Base-by-base conservation (phyloP, 1,140 invertebrate genomes). In the Rhopalosiphum padi region DNA sequence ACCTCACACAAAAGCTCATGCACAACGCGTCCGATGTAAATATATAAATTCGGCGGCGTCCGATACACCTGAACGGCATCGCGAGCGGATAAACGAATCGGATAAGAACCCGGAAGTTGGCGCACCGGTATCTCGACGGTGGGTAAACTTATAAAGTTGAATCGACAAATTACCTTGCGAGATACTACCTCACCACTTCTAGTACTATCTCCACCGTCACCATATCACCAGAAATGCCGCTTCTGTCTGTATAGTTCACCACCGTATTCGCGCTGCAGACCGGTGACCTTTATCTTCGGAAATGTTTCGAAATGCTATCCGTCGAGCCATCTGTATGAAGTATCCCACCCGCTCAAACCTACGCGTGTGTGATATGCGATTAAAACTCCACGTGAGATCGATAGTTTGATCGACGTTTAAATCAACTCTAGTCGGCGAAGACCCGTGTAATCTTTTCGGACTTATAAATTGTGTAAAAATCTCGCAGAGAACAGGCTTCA, bases 101-200 rank as follows among this genome's bases (percentile, higher is more conserved):
- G 37, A 85, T 85, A 41, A 41, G 25, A n/a, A 87, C 25, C 41
- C 41, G 25, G 37, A 48, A 87, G 85, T 86, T 86, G 35, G 82
- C 22, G 41, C 37, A 21, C 11, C 30, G 43, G 37, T 25, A 85
- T 41, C 41, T 85, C 83, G 41, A 43, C 37, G 21, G 2, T 21
- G 83, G 23, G 22, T 25, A 41, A 85, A 48, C 60, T 77, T 77
- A 77, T 77, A 77, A 77, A 77, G 60, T 77, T n/a, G 30, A 8
- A 87, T 87, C 85, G 85, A 87, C 41, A 87, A 87, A 87, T 87
- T 48, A 48, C 25, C 43, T 86, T 30, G 25, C 18, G 30, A 87
- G 30, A 77, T 77, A 77, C n/a, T 22, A 4, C 60, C 25, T n/a
- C 85, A 48, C 43, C 35, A 83, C 82, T 85, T 11, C 21, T 37